Conservation (phyloP, 2,797 vertebrate species). For the Cynopterus sphinx region DNA sequence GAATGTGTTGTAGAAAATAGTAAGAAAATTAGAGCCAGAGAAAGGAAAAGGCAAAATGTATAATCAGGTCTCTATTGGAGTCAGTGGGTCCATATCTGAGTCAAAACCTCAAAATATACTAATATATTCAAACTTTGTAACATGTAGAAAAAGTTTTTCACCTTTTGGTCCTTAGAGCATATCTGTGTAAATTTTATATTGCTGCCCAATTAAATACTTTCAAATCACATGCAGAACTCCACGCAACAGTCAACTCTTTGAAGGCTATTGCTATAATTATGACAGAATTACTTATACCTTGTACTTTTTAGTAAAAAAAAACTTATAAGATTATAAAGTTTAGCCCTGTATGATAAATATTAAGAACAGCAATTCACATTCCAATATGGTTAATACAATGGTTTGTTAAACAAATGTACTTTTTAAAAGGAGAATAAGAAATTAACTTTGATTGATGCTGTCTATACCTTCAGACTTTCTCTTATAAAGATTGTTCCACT, state of each 20-base stretch:
- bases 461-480: not conserved
- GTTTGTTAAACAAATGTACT: not conserved
- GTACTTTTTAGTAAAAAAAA: slow-evolving; percentile 12
- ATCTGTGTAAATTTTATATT: not conserved
- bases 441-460: not conserved
- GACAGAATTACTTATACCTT: not conserved
- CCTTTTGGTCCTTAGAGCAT: not conserved
- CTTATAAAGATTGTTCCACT: not conserved
- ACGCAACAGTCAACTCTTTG: not conserved
- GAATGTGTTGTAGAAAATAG: not conserved
- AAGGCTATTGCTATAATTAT: not conserved
- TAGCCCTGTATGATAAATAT: not conserved
- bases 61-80: not conserved
- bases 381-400: not conserved
- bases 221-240: not conserved
- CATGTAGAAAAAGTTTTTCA: not conserved
- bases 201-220: not conserved
- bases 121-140: not conserved
- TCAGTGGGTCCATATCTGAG: not conserved
- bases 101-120: not conserved
- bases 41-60: not conserved
- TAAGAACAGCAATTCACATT: slow-evolving; percentile 1
- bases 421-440: slow-evolving; percentile 45
- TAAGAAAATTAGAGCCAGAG: not conserved
- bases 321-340: not conserved